These are phyloP conservation scores for Phorcus lineatus DNA, from an alignment of 2,888 invertebrate species.

Conservation along the genomic window DNA sequence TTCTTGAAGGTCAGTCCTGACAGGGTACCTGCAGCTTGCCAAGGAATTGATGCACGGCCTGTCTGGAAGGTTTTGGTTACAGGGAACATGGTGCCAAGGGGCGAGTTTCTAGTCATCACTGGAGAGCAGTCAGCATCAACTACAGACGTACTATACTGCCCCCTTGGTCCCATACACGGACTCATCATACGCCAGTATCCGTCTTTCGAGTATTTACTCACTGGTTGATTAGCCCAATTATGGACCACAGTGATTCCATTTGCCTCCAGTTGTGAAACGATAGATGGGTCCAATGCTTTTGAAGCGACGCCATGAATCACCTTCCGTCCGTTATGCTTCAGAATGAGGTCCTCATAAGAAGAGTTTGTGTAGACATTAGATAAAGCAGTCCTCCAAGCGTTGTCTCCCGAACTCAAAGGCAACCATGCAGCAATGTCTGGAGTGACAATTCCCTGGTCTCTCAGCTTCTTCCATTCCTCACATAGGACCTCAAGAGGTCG, in stretches of 20 bases:
- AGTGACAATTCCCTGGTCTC: background rate
- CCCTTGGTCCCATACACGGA: background rate
- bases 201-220: background rate
- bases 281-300: background rate
- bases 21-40: background rate
- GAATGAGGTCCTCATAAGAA: background rate
- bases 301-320: background rate
- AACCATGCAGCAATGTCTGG: background rate
- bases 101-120: background rate
- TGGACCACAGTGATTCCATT: background rate
- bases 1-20: background rate
- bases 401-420: background rate
- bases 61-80: background rate
- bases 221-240: background rate
- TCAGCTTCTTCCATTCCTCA: background rate
- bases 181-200: constrained; percentile 12
- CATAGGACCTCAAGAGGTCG: background rate
- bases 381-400: background rate
- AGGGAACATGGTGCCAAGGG: background rate
- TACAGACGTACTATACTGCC: background rate
- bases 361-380: background rate
- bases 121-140: background rate
- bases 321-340: background rate
- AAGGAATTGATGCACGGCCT: background rate
- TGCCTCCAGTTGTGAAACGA: background rate